phyloP scores from a whole-genome alignment of 2,113 vertebrate species.

The Vulpes ferrilata region DNA sequence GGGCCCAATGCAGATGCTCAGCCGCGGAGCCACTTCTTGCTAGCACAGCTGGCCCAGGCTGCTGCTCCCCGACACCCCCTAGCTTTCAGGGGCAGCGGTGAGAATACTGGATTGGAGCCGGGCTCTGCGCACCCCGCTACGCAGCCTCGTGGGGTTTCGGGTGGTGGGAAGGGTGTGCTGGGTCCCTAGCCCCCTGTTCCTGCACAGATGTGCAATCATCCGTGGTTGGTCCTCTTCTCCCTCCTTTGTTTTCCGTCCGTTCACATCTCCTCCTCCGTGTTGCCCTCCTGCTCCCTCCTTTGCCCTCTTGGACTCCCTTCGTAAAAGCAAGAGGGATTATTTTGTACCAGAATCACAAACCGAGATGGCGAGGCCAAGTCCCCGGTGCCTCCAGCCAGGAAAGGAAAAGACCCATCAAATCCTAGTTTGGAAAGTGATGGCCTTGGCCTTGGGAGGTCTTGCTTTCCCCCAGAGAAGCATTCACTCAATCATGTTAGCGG shows the following conservation, averaged over 20 bases:
- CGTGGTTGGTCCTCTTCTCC: neutral
- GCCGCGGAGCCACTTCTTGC: neutral
- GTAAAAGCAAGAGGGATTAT: neutral
- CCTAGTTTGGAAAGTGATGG: neutral
- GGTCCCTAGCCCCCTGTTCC: neutral
- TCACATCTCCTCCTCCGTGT: neutral
- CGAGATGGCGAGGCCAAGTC: neutral
- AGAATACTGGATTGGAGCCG: neutral
- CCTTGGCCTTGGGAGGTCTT: neutral
- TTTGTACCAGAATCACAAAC: neutral
- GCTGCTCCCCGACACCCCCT: neutral
- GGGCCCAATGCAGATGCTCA: too few relatives aligned
- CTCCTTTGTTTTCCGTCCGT: neutral
- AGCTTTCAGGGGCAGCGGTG: neutral
- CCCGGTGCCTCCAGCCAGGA: neutral
- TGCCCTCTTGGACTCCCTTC: neutral
- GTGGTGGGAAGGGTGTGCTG: neutral
- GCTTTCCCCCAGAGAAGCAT: neutral
- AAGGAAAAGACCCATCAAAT: neutral
- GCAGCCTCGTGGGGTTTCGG: neutral
- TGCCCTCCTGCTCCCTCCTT: neutral
- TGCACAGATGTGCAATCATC: fast-evolving
- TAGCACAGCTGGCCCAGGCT: neutral
- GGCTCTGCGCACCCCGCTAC: neutral
- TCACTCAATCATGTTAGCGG: neutral